Conservation (phyloP, 37 sponge, comb jelly and placozoan species). For the Aphrocallistes beatrix region DNA sequence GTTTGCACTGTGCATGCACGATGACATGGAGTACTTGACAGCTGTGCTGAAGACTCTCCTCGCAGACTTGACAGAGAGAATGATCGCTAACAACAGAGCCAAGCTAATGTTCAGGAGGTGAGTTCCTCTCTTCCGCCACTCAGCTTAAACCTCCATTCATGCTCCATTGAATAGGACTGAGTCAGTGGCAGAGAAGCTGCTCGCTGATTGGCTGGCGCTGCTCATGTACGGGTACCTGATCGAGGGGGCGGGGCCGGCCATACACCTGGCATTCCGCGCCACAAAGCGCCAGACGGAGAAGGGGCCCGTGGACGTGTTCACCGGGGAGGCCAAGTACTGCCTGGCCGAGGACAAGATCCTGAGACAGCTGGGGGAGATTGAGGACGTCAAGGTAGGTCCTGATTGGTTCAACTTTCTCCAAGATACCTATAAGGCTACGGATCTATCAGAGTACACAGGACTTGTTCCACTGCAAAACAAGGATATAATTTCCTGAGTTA, state of each 20-base stretch:
- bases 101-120: slow-evolving; percentile 76
- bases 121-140: not conserved
- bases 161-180: slow-evolving; percentile 37
- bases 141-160: not conserved
- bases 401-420: too few species aligned
- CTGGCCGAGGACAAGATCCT: slow-evolving; percentile 86
- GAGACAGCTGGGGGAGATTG: slow-evolving; percentile 60
- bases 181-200: slow-evolving; percentile 43
- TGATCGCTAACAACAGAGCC: slow-evolving; percentile 35
- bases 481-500: too few species aligned
- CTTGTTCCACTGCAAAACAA: too few species aligned
- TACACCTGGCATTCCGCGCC: slow-evolving; percentile 76
- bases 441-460: too few species aligned
- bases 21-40: slow-evolving; percentile 68
- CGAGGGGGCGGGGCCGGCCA: slow-evolving; percentile 60
- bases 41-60: slow-evolving; percentile 48
- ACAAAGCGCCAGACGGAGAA: slow-evolving; percentile 91
- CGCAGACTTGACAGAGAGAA: slow-evolving; percentile 43
- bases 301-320: slow-evolving; percentile 87
- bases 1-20: slow-evolving; percentile 59
- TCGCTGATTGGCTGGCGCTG: slow-evolving; percentile 42
- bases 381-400: slow-evolving; percentile 31
- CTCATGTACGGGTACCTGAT: slow-evolving; percentile 29
- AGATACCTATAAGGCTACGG: too few species aligned
- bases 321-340: slow-evolving; percentile 79